These are phyloP conservation scores for Archivesica marissinica DNA, from an alignment of 1,140 invertebrate genomes.

Conservation along the genomic window DNA sequence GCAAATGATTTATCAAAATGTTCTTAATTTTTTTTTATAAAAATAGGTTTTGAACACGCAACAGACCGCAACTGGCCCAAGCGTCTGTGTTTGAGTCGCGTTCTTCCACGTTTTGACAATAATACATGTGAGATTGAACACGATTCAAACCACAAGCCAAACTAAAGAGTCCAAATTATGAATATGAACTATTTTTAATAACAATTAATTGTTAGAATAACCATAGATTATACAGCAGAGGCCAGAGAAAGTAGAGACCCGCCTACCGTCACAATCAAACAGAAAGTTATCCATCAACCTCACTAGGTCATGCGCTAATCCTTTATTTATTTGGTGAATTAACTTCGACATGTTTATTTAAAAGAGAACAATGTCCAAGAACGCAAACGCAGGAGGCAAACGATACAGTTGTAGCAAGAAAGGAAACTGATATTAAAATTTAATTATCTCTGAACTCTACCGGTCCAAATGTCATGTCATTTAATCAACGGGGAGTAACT, in stretches of 20 bases:
- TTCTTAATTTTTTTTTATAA: too few species aligned
- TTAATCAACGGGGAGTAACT: background rate
- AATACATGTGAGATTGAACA: background rate
- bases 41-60: too few species aligned
- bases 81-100: too few species aligned
- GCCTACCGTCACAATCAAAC: conserved; percentile 66
- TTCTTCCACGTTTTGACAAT: too few species aligned
- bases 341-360: conserved; percentile 30
- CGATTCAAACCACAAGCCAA: background rate
- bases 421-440: too few species aligned
- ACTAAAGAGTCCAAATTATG: background rate
- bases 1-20: too few species aligned
- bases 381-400: too few species aligned
- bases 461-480: background rate
- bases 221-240: background rate
- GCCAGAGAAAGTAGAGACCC: background rate
- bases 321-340: conserved; percentile 43
- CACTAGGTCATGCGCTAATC: conserved; percentile 28
- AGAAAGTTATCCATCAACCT: conserved; percentile 57
- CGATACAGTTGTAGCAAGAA: too few species aligned
- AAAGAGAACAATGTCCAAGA: background rate
- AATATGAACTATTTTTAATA: background rate
- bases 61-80: too few species aligned
- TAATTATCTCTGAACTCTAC: too few species aligned
- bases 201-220: background rate